phyloP scores from a whole-genome alignment of 2,888 invertebrate species.

The Meghimatium bilineatum region DNA sequence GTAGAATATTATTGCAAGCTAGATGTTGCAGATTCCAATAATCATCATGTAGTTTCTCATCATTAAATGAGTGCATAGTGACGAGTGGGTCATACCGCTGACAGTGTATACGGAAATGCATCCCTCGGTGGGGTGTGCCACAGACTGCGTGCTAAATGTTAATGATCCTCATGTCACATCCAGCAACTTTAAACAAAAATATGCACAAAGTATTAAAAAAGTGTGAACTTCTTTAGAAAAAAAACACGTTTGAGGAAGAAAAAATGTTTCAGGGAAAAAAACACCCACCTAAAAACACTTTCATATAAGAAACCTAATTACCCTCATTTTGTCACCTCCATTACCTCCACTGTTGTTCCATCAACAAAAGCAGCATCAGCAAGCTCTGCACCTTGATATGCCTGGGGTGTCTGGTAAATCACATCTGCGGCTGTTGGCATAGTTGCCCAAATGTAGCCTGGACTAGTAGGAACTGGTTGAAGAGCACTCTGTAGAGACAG shows the following conservation, averaged over 20 bases:
- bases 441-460: constrained; percentile 65
- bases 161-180: too few relatives aligned
- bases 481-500: constrained; percentile 64
- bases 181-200: too few relatives aligned
- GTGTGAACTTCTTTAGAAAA: too few relatives aligned
- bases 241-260: too few relatives aligned
- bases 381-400: constrained; percentile 65
- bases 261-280: background rate
- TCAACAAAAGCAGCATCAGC: constrained; percentile 61
- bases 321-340: constrained; percentile 27
- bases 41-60: too few relatives aligned
- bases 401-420: constrained; percentile 72
- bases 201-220: background rate
- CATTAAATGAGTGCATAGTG: too few relatives aligned
- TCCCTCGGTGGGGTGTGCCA: too few relatives aligned
- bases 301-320: background rate
- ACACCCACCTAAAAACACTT: background rate
- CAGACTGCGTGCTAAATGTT: too few relatives aligned
- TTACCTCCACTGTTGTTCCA: constrained; percentile 65
- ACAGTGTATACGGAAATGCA: too few relatives aligned
- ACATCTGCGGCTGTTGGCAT: constrained; percentile 70
- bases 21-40: too few relatives aligned
- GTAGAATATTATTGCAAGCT: too few relatives aligned
- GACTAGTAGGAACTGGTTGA: constrained; percentile 63
- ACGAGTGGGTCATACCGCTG: too few relatives aligned